A percentile compares a stretch with the other conserved stretches of the same genome.
phyloP scores from a whole-genome alignment of 1,140 invertebrate species.

The Plutomurus gul region DNA sequence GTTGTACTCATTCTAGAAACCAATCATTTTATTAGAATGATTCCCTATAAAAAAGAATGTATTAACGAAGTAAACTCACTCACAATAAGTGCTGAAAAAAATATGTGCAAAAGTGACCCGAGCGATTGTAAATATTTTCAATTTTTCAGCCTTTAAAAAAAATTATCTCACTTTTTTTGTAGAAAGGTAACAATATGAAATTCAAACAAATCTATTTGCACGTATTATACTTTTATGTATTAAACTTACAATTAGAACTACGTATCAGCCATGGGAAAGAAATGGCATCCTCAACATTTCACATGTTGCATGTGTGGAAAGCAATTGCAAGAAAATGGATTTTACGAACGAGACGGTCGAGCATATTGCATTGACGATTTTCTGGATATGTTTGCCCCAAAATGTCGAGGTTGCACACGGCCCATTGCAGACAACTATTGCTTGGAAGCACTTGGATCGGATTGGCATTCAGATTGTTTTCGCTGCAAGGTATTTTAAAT shows the following conservation, averaged over 20 bases:
- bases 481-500: slow-evolving; percentile 64
- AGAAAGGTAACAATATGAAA: no score
- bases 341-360: slow-evolving; percentile 61
- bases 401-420: slow-evolving; percentile 66
- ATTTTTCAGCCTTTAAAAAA: no score
- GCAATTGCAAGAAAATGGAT: slow-evolving; percentile 64
- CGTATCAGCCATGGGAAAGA: slow-evolving; percentile 37
- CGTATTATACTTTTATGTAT: no score
- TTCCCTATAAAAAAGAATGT: background rate
- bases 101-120: no score
- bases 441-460: slow-evolving; percentile 68
- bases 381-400: slow-evolving; percentile 68
- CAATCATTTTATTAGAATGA: no score
- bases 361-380: slow-evolving; percentile 63
- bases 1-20: no score
- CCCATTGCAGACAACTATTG: slow-evolving; percentile 68
- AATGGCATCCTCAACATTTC: slow-evolving; percentile 64
- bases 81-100: no score
- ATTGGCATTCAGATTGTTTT: slow-evolving; percentile 74
- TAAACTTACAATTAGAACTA: no score
- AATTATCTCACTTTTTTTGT: no score
- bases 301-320: slow-evolving; percentile 66
- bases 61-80: no score
- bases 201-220: no score
- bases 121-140: no score